phyloP scores from a whole-genome alignment of 2,797 vertebrate genomes.

The Oceanodroma leucorhoa region DNA sequence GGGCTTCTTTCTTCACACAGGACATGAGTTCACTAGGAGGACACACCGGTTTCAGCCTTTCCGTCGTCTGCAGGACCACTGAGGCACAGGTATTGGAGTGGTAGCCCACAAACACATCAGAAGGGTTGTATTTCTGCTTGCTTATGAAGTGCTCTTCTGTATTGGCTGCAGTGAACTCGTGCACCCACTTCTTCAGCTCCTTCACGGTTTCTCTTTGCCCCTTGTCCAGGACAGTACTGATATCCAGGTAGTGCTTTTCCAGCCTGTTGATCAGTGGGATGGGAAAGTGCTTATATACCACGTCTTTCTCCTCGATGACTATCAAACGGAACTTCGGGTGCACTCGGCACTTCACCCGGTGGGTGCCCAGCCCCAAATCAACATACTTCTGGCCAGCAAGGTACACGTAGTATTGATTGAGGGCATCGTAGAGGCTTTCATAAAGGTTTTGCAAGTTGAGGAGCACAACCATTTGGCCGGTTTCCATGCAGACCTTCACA shows the following conservation, averaged over 20 bases:
- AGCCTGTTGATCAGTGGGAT: slow-evolving; percentile 96
- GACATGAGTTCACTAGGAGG: slow-evolving; percentile 28
- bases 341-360: slow-evolving; percentile 96
- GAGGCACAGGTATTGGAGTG: slow-evolving; percentile 92
- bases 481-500: slow-evolving; percentile 98
- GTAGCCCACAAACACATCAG: slow-evolving; percentile 91
- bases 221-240: slow-evolving; percentile 83
- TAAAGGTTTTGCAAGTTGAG: slow-evolving; percentile 96
- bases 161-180: slow-evolving; percentile 64
- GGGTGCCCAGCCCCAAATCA: slow-evolving; percentile 93
- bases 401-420: slow-evolving; percentile 96
- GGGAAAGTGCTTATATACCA: slow-evolving; percentile 92
- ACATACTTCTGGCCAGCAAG: slow-evolving; percentile 95
- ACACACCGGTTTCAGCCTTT: slow-evolving; percentile 58
- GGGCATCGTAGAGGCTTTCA: slow-evolving; percentile 96
- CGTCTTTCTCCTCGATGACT: slow-evolving; percentile 92
- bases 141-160: slow-evolving; percentile 18
- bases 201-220: slow-evolving; percentile 77
- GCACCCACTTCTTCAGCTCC: slow-evolving; percentile 83
- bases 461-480: slow-evolving; percentile 88
- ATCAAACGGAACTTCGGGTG: slow-evolving; percentile 89
- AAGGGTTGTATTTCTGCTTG: slow-evolving; percentile 75
- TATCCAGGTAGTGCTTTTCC: slow-evolving; percentile 96
- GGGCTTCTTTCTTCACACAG: slow-evolving; percentile 73
- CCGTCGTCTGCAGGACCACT: slow-evolving; percentile 84